phyloP scores from a whole-genome alignment of 2,113 vertebrate species.

The Phasianus colchicus region DNA sequence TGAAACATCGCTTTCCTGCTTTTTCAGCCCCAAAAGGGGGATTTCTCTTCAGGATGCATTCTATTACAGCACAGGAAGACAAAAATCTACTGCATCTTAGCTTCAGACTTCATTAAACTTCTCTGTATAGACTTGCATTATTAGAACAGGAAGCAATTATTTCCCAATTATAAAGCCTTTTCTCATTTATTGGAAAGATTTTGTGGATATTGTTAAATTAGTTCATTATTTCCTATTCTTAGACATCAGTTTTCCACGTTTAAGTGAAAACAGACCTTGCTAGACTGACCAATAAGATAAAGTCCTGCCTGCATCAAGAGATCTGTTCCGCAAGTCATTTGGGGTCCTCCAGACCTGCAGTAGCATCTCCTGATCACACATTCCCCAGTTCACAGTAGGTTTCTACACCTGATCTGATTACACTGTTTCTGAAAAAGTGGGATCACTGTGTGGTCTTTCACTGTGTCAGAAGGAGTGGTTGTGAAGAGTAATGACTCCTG shows the following conservation, averaged over 20 bases:
- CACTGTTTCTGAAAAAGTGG: background rate
- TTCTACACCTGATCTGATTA: background rate
- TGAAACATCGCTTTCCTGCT: background rate
- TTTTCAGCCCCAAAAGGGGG: background rate
- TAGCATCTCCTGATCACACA: accelerated
- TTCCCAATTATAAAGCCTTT: background rate
- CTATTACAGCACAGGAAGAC: background rate
- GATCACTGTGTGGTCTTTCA: background rate
- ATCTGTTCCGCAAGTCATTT: background rate
- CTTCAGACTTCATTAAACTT: slow-evolving; percentile 7
- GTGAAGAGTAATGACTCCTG: background rate
- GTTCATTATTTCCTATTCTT: background rate
- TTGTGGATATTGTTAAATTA: background rate
- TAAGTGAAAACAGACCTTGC: background rate
- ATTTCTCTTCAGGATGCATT: slow-evolving; percentile 3
- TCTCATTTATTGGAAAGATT: background rate
- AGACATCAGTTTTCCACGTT: background rate
- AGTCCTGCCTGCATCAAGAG: background rate
- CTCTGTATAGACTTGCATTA: background rate
- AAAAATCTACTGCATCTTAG: slow-evolving; percentile 2
- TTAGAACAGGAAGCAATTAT: background rate
- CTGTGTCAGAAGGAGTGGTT: background rate
- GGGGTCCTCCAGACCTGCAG: background rate
- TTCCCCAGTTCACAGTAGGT: background rate
- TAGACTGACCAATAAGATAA: background rate